Evolutionary conservation across 2,888 invertebrate species (phyloP).

Genomic region (Andrena flavipes): DNA sequence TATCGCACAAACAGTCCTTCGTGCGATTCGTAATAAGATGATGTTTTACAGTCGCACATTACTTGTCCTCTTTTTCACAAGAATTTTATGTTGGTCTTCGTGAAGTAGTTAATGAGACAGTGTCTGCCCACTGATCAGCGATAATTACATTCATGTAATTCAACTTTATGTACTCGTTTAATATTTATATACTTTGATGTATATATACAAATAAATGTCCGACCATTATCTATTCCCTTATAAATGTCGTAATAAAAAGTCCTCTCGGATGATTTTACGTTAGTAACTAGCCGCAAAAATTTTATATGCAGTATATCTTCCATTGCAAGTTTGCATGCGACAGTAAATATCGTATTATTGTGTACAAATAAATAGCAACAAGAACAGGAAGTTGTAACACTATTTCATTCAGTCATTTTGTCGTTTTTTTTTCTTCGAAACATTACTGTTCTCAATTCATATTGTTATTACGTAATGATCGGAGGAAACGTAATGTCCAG

Average conservation of each 20-base stretch:
- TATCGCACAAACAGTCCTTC: constrained; percentile 57
- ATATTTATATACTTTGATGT: constrained; percentile 67
- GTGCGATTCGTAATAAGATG: constrained; percentile 45
- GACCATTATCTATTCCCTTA: constrained; percentile 56
- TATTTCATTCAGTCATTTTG: constrained; percentile 63
- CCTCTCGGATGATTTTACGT: constrained; percentile 56
- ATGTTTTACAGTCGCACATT: constrained; percentile 48
- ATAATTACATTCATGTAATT: constrained; percentile 59
- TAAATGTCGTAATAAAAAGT: constrained; percentile 50
- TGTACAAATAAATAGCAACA: constrained; percentile 79
- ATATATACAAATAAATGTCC: constrained; percentile 76
- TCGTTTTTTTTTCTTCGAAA: constrained; percentile 42
- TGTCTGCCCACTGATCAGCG: constrained; percentile 41
- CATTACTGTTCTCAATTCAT: constrained; percentile 54
- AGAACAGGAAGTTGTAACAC: constrained; percentile 62
- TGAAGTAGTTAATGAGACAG: constrained; percentile 55
- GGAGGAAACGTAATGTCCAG: constrained; percentile 71
- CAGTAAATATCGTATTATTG: constrained; percentile 59
- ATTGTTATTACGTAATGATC: constrained; percentile 54
- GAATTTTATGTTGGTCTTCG: constrained; percentile 46
- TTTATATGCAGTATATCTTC: constrained; percentile 61
- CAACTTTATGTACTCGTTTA: constrained; percentile 61
- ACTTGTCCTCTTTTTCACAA: constrained; percentile 49
- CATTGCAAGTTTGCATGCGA: constrained; percentile 59
- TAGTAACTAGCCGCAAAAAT: constrained; percentile 56